Base-by-base conservation (phyloP, 2,888 invertebrate genomes). In the Dione vanillae region DNA sequence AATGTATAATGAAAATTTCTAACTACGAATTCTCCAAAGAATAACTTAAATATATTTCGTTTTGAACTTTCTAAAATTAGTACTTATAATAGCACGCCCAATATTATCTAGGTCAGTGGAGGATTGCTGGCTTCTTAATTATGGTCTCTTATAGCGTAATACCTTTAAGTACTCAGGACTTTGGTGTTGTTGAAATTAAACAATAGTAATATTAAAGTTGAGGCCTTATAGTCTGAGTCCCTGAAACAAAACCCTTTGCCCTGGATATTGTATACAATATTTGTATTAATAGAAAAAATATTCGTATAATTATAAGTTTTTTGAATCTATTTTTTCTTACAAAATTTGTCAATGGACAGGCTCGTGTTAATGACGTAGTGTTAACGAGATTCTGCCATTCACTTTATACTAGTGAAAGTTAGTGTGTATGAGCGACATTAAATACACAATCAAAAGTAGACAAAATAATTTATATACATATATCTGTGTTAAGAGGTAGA, bases 171-270 rank as follows among this genome's bases (percentile, higher is more conserved):
- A 72, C 69, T 74, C 65, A 45, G 67, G 65, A 27, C 70, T 54
- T 54, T 35, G 14, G 54, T 10, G 35, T 41, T 71, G 65, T 70
- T 65, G 61, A 67, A 69, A 72, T 74, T 65, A 20, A 67, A 74
- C 74, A 74, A 74, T 74, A 72, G 74, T 71, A 54, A 69, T 71
- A 72, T 70, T 72, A 69, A 72, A 72, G 61, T 71, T 70, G 65
- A 62, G 51, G 61, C 67, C n/a, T n/a, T 51, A 67, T 74, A 72
- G 71, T 71, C 69, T 10, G n/a, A 27, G 59, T 66, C 66, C 65
- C 65, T 70, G 65, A 59, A 59, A 62, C 59, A 56, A 72, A 62
- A 54, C 37, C 72, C 65, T 69, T 66, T 65, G 67, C n/a, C 59
- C 59, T n/a, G 59, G 59, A 59, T 43, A 27, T 43, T 20, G 14